A percentile compares a stretch with the other conserved stretches of the same genome.
phyloP scores from a whole-genome alignment of 2,113 vertebrate genomes.

The Rhodinocichla rosea region DNA sequence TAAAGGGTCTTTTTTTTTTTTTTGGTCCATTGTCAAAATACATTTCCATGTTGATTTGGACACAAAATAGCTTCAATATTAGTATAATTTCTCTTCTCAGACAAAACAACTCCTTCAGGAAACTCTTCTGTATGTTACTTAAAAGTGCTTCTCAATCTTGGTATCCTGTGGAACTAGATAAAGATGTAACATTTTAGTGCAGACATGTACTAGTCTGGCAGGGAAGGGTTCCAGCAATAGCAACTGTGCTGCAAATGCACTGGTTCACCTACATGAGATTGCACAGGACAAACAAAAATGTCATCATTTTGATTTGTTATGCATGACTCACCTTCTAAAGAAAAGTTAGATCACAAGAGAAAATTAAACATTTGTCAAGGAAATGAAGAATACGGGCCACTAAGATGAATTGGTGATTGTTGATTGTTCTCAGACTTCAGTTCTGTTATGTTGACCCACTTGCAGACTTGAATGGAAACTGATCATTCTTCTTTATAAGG shows the following conservation, averaged over 20 bases:
- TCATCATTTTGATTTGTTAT: neutral
- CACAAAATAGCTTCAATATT: neutral
- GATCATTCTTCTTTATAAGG: neutral
- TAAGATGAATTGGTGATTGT: neutral
- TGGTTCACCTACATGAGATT: neutral
- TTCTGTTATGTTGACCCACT: neutral
- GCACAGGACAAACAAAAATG: neutral
- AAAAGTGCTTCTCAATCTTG: neutral
- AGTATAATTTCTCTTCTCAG: neutral
- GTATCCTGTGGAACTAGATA: neutral
- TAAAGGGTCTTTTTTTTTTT: neutral
- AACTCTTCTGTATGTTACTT: neutral
- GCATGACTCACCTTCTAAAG: neutral
- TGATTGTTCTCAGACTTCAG: neutral
- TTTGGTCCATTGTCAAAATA: neutral
- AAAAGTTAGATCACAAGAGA: neutral
- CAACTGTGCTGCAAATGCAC: neutral
- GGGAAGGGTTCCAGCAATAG: neutral
- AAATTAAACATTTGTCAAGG: constrained; percentile 7
- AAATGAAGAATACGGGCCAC: neutral
- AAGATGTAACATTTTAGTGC: neutral
- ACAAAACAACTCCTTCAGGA: neutral
- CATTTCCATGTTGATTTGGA: neutral
- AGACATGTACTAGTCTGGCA: neutral
- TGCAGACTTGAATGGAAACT: neutral